Conservation (phyloP, 2,113 vertebrate genomes). For the Brachypteracias leptosomus region DNA sequence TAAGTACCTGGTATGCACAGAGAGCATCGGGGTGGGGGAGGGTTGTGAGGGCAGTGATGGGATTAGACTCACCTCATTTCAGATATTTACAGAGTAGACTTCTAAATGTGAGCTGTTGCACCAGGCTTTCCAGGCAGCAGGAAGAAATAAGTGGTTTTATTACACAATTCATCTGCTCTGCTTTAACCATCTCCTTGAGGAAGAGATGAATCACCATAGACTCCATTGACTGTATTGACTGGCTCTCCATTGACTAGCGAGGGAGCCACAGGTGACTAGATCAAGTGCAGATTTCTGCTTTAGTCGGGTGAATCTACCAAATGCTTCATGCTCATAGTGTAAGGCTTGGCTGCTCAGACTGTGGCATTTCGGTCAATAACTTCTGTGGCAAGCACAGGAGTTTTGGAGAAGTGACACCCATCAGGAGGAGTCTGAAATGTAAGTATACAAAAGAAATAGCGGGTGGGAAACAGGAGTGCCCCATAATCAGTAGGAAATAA, state of each 20-base stretch:
- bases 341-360: not conserved
- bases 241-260: not conserved
- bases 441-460: not conserved
- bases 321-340: not conserved
- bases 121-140: not conserved
- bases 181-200: conserved; percentile 23
- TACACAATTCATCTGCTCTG: conserved; percentile 8
- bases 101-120: not conserved
- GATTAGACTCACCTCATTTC: not conserved
- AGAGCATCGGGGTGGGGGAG: not conserved
- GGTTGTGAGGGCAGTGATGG: not conserved
- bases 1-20: not conserved
- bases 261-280: not conserved
- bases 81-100: not conserved
- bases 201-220: not conserved
- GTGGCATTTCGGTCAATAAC: conserved; percentile 28
- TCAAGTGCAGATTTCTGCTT: conserved; percentile 6
- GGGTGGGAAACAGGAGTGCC: not conserved
- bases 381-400: not conserved
- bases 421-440: not conserved
- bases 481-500: not conserved
- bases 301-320: not conserved
- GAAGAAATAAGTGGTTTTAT: not conserved
- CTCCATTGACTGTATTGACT: conserved; percentile 29
- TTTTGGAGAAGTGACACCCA: not conserved